Percentiles rank a stretch among this genome's conserved stretches.
Conservation (phyloP, 2,888 invertebrate genomes). For the Ophion ellenae region DNA sequence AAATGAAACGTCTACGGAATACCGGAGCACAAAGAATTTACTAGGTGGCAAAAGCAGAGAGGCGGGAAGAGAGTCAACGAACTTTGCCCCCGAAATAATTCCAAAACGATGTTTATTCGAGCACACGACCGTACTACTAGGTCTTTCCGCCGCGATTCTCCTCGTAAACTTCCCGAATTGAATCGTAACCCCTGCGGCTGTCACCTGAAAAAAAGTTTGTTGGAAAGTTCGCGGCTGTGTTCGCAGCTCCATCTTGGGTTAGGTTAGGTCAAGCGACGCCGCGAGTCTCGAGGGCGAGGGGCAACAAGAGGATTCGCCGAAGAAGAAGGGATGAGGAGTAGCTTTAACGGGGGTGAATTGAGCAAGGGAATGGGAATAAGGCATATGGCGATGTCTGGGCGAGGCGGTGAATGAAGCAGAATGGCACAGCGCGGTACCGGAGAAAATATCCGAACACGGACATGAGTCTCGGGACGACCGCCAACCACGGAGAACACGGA, state of each 20-base stretch:
- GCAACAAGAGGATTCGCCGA: constrained; percentile 22
- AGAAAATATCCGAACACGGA: constrained; percentile 52
- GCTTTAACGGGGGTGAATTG: constrained; percentile 25
- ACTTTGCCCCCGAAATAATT: neutral
- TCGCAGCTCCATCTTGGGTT: constrained; percentile 29
- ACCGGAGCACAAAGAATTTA: neutral
- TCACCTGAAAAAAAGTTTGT: constrained; percentile 3
- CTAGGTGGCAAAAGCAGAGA: neutral
- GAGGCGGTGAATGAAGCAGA: constrained; percentile 63
- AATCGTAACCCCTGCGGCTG: constrained; percentile 10
- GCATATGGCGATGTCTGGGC: constrained; percentile 58
- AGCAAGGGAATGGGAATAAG: constrained; percentile 27
- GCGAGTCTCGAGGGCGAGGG: constrained; percentile 38
- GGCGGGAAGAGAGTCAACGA: neutral
- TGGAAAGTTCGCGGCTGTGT: constrained; percentile 21
- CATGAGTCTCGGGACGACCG: constrained; percentile 56
- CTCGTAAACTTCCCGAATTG: neutral
- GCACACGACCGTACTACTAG: neutral
- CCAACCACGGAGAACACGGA: constrained; percentile 57
- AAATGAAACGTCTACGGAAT: neutral
- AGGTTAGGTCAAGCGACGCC: constrained; percentile 51
- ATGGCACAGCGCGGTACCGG: constrained; percentile 66
- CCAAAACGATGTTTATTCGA: neutral
- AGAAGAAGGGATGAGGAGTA: neutral
- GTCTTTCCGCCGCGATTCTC: neutral